A percentile compares a stretch with the other conserved stretches of the same genome.
Evolutionary conservation across 2,797 vertebrate genomes (phyloP).

Genomic region (Otolemur crassicaudatus): DNA sequence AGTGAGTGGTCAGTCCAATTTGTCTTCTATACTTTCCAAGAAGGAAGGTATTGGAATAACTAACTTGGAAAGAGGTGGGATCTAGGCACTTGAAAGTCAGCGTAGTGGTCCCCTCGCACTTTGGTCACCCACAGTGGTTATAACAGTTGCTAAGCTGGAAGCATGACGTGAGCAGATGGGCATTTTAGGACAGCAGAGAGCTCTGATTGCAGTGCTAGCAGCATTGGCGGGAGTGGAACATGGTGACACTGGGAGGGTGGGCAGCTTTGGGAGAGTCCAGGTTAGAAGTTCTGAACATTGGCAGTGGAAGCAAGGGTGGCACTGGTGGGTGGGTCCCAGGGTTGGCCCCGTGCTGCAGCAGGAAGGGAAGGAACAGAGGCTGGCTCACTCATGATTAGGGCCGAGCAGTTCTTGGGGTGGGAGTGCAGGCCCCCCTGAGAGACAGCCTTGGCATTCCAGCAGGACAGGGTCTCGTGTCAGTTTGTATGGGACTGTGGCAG

Average conservation of each 20-base stretch:
- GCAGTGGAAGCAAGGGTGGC: neutral
- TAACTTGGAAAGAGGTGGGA: neutral
- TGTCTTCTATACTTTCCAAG: neutral
- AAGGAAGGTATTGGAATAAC: neutral
- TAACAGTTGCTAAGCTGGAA: neutral
- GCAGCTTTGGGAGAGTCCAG: neutral
- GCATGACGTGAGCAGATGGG: accelerated
- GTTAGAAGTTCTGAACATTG: neutral
- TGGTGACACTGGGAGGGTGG: too few relatives aligned
- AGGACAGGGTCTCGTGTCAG: neutral
- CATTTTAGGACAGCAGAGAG: neutral
- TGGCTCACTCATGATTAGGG: accelerated
- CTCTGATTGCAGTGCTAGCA: neutral
- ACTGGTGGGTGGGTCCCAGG: neutral
- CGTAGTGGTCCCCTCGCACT: neutral
- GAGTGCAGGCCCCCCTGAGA: neutral
- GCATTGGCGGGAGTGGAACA: neutral
- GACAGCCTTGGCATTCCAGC: neutral
- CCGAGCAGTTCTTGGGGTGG: neutral
- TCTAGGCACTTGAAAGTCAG: neutral
- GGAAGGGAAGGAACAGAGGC: neutral
- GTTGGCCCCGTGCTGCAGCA: accelerated
- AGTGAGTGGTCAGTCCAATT: neutral
- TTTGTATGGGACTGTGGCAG: neutral
- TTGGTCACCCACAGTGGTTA: neutral